Evolutionary conservation across 2,888 invertebrate genomes (phyloP).

Genomic region (Aquatica leii): DNA sequence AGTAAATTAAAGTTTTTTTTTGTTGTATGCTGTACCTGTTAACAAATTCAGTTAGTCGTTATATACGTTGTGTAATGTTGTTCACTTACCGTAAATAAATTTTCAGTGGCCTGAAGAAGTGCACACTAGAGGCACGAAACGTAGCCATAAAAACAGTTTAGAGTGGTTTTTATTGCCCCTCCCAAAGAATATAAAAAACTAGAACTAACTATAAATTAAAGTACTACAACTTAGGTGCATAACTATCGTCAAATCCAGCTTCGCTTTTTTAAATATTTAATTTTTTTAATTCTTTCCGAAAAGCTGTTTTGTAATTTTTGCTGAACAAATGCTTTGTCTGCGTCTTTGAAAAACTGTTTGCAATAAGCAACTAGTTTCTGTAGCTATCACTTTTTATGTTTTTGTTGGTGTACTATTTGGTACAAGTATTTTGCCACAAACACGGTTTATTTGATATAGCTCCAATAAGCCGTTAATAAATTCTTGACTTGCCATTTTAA

Average conservation of each 20-base stretch:
- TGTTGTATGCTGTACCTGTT: too few species aligned
- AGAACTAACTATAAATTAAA: slow-evolving; percentile 31
- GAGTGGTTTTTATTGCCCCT: too few species aligned
- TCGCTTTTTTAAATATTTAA: slow-evolving; percentile 27
- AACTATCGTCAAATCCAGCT: slow-evolving; percentile 2
- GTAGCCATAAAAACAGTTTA: too few species aligned
- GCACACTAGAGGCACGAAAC: too few species aligned
- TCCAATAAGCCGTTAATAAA: neutral
- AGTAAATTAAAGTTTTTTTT: too few species aligned
- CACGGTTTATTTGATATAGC: neutral
- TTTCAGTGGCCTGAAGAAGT: too few species aligned
- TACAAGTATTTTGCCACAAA: neutral
- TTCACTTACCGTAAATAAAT: too few species aligned
- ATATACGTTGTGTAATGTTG: too few species aligned
- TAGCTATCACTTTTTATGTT: neutral
- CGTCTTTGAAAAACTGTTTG: neutral
- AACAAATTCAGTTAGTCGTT: too few species aligned
- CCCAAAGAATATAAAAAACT: too few species aligned
- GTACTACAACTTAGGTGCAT: slow-evolving; percentile 26
- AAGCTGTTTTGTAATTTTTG: slow-evolving; percentile 30
- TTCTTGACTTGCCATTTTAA: neutral
- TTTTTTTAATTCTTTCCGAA: slow-evolving; percentile 34
- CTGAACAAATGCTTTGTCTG: neutral
- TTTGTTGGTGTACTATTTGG: too few species aligned
- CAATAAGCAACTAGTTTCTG: neutral